Conservation (phyloP, 2,888 invertebrate genomes). For the Crematogaster levior region DNA sequence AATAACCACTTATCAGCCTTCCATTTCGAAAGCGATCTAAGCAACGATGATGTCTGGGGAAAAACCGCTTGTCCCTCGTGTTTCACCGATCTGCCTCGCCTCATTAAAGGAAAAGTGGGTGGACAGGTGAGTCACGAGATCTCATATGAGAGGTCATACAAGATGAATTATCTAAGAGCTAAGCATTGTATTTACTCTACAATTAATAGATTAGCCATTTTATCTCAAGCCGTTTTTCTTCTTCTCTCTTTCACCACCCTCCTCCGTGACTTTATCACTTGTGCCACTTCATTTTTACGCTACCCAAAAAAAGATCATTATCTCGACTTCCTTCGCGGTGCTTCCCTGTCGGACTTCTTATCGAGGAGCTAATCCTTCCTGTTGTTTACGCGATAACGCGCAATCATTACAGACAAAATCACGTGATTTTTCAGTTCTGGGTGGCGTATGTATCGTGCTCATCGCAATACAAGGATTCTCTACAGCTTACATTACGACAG, state of each 20-base stretch:
- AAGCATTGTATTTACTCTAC: background rate
- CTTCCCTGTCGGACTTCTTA: background rate
- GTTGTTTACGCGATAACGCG: background rate
- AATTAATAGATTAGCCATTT: slow-evolving; percentile 11
- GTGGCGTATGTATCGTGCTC: slow-evolving; percentile 87
- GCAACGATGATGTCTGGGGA: slow-evolving; percentile 84
- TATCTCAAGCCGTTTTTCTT: background rate
- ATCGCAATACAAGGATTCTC: slow-evolving; percentile 87
- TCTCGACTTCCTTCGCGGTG: background rate
- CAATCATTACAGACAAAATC: too few species aligned
- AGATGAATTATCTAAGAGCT: slow-evolving; percentile 23
- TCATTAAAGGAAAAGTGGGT: slow-evolving; percentile 86
- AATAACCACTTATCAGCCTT: slow-evolving; percentile 85
- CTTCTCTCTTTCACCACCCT: background rate
- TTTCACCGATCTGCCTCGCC: slow-evolving; percentile 87
- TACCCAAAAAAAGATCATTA: background rate
- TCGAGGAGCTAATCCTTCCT: background rate
- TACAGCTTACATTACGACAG: slow-evolving; percentile 88
- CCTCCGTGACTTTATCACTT: background rate
- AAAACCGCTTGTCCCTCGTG: slow-evolving; percentile 79
- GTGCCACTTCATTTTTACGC: background rate
- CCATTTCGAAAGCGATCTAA: slow-evolving; percentile 84
- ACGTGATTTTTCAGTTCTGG: slow-evolving; percentile 87
- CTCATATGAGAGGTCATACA: background rate
- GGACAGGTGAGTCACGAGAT: slow-evolving; percentile 85